phyloP scores from a whole-genome alignment of 92 coral and sea anemone genomes.

The Siderastrea siderea region DNA sequence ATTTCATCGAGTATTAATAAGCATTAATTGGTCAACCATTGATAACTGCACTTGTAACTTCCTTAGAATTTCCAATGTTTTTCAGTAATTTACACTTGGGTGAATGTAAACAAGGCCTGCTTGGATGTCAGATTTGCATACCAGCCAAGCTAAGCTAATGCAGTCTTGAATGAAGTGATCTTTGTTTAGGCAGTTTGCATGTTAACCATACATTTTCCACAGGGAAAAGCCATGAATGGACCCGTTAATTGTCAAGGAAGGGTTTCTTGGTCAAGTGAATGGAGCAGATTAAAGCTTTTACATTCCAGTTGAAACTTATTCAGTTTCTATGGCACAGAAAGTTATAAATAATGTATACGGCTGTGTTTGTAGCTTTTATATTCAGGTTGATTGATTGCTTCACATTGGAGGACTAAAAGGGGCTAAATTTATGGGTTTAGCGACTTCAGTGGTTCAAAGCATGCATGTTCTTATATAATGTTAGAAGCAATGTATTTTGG shows the following conservation, averaged over 20 bases:
- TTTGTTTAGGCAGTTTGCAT: not conserved
- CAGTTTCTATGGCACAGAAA: constrained; percentile 44
- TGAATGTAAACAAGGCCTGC: constrained; percentile 30
- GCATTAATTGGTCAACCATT: constrained; percentile 17
- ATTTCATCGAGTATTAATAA: constrained; percentile 10
- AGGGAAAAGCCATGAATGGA: not conserved
- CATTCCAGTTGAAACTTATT: constrained; percentile 38
- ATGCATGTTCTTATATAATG: not conserved
- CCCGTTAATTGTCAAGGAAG: not conserved
- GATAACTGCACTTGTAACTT: constrained; percentile 19
- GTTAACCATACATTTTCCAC: not conserved
- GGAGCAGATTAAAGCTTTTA: not conserved
- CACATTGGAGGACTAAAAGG: not conserved
- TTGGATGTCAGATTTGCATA: constrained; percentile 44
- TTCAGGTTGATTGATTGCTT: constrained; percentile 34
- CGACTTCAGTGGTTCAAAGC: not conserved
- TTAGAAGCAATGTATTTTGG: not conserved
- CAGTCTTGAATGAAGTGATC: not conserved
- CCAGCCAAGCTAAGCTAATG: constrained; percentile 4
- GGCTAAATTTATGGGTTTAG: not conserved
- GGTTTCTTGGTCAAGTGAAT: not conserved
- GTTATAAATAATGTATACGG: constrained; percentile 33
- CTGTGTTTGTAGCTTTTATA: constrained; percentile 42
- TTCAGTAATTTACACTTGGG: constrained; percentile 29
- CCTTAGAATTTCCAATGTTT: constrained; percentile 1